A percentile compares a stretch with the other conserved stretches of the same genome.
Conservation (phyloP, 2,888 invertebrate species). For the Drosophila meridionalis region DNA sequence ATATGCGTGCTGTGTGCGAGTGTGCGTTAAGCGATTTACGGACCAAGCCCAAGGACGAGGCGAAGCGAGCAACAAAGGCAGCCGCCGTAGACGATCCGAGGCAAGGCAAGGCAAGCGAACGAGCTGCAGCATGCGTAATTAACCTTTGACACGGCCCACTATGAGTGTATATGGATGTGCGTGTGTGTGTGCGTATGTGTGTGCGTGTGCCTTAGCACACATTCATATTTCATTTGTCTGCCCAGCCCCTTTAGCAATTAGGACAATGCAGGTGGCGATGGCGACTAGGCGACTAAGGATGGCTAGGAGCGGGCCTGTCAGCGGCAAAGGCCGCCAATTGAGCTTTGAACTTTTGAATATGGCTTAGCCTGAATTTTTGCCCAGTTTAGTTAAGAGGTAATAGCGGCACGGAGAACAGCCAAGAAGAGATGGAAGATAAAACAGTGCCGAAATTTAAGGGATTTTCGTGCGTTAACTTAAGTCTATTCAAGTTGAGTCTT, state of each 20-base stretch:
- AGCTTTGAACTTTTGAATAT: constrained; percentile 60
- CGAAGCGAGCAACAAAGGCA: constrained; percentile 26
- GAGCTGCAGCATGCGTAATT: constrained; percentile 77
- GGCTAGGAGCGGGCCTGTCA: constrained; percentile 27
- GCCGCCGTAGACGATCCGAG: constrained; percentile 24
- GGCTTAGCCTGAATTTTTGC: constrained; percentile 4
- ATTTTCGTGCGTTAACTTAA: neutral
- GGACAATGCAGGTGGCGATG: constrained; percentile 64
- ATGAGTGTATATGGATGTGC: constrained; percentile 7
- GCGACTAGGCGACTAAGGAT: neutral
- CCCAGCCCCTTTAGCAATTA: constrained; percentile 66
- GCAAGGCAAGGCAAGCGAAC: constrained; percentile 19
- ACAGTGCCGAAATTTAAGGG: neutral
- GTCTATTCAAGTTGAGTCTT: neutral
- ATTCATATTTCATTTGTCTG: constrained; percentile 76
- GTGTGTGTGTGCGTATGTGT: constrained; percentile 10
- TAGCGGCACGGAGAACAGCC: neutral
- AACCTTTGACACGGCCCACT: constrained; percentile 70
- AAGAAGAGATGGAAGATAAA: neutral
- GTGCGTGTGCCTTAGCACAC: constrained; percentile 29
- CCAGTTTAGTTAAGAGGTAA: neutral
- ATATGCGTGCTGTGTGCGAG: constrained; percentile 9
- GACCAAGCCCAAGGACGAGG: constrained; percentile 44
- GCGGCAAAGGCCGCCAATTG: constrained; percentile 56
- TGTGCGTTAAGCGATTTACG: constrained; percentile 60